phyloP scores from a whole-genome alignment of 2,888 invertebrate species.

The Spilarctia lutea region DNA sequence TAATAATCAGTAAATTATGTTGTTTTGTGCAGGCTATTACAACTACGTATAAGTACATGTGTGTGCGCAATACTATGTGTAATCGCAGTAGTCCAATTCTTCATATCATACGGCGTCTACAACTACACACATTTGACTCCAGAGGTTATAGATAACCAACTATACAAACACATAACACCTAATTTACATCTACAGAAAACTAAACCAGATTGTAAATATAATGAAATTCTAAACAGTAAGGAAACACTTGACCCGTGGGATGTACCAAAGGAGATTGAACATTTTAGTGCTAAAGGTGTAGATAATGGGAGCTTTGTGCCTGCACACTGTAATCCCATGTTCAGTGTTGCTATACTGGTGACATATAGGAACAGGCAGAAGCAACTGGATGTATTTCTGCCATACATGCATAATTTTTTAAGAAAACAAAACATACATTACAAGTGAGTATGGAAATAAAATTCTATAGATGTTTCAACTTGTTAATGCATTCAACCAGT shows the following conservation, averaged over 20 bases:
- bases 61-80: conserved; percentile 54
- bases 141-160: conserved; percentile 55
- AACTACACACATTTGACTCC: conserved; percentile 65
- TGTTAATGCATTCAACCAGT: not conserved
- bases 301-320: conserved; percentile 72
- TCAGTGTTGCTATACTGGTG: conserved; percentile 93
- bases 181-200: conserved; percentile 51
- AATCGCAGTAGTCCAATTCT: conserved; percentile 61
- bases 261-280: conserved; percentile 57
- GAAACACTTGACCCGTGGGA: conserved; percentile 58
- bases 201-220: conserved; percentile 70
- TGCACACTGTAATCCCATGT: conserved; percentile 71
- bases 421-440: conserved; percentile 94
- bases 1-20: conserved; percentile 2
- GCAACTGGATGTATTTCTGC: conserved; percentile 92
- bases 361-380: conserved; percentile 91
- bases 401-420: conserved; percentile 95
- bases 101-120: conserved; percentile 59
- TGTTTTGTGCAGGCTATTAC: conserved; percentile 52
- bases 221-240: conserved; percentile 61
- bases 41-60: conserved; percentile 59
- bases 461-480: not conserved
- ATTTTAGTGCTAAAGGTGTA: conserved; percentile 63
- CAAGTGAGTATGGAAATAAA: conserved; percentile 65
- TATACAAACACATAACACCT: conserved; percentile 55